Evolutionary conservation across 2,113 vertebrate genomes (phyloP), one percentile per base, ranked within the genome.

Genomic region (Cephalopholis sonnerati): DNA sequence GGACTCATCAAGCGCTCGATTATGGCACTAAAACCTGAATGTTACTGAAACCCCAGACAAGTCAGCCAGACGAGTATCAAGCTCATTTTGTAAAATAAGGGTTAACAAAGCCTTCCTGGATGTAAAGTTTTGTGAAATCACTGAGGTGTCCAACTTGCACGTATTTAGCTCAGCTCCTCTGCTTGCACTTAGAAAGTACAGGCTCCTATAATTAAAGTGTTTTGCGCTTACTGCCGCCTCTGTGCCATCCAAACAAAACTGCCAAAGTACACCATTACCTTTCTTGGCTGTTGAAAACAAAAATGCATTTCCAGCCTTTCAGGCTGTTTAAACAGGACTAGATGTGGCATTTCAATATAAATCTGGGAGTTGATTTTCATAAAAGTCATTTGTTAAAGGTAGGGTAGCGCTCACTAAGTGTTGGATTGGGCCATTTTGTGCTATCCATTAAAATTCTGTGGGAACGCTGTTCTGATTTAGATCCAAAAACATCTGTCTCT

Each of bases 401-500:
- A 76, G 53, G 62, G 51, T 27, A 41, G 46, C 24, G 13, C 63
- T 67, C 8, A 2, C 36, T 71, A 39, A 84, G 62, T 81, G 81
- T 51, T 79, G 4, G 7, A 83, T 51, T n/a, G 41, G 58, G 39
- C 59, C 58, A 57, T 67, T 80, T 74, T 41, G 15, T 63, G 32
- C 20, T 17, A 17, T 73, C 78, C 65, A 87, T 87, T 82, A 82
- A 48, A 78, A 46, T 53, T 77, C 61, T 73, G 83, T 73, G 57
- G 58, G 63, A 79, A 7, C 27, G 12, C 20, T 39, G 9, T 58
- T 71, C 64, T 81, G 62, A 79, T 77, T 87, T 72, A 66, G 25
- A 57, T 69, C 50, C 44, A 57, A 86, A 89, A 89, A 65, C 81
- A 83, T 68, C 48, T 76, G 48, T 77, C 46, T 80, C 74, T 57